Evolutionary conservation across 2,888 invertebrate species (phyloP).

Genomic region (Bruchidius siliquastri): DNA sequence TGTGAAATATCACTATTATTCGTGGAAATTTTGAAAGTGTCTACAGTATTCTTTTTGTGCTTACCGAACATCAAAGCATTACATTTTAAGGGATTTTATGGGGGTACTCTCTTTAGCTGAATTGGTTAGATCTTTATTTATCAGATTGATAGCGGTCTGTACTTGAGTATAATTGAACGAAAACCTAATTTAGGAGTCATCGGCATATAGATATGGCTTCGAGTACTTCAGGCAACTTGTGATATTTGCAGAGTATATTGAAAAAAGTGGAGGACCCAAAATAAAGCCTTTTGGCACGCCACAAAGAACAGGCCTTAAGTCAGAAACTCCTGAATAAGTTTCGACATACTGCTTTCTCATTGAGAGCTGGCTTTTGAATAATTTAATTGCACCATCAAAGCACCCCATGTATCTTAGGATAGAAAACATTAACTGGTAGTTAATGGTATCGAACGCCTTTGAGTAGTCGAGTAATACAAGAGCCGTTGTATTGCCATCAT

Average conservation of each 20-base stretch:
- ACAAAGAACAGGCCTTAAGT: neutral
- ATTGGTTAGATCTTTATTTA: neutral
- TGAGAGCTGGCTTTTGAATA: neutral
- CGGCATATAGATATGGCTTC: neutral
- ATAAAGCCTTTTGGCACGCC: neutral
- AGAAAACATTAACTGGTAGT: neutral
- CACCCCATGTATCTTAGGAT: neutral
- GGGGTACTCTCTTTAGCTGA: no score
- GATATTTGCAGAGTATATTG: neutral
- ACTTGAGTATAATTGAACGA: neutral
- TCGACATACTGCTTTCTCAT: neutral
- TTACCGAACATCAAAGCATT: neutral
- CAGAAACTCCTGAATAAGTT: neutral
- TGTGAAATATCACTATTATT: neutral
- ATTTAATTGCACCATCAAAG: neutral
- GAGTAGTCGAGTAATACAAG: neutral
- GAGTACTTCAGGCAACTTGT: neutral
- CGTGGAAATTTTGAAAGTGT: neutral
- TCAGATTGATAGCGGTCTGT: neutral
- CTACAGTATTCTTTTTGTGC: neutral
- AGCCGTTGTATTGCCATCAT: neutral
- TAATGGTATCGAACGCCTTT: neutral
- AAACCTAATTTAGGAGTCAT: neutral
- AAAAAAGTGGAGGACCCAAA: neutral
- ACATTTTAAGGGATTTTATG: neutral